A percentile compares a stretch with the other conserved stretches of the same genome.
Conservation (phyloP, 2,113 vertebrate species). For the Vulpes ferrilata region DNA sequence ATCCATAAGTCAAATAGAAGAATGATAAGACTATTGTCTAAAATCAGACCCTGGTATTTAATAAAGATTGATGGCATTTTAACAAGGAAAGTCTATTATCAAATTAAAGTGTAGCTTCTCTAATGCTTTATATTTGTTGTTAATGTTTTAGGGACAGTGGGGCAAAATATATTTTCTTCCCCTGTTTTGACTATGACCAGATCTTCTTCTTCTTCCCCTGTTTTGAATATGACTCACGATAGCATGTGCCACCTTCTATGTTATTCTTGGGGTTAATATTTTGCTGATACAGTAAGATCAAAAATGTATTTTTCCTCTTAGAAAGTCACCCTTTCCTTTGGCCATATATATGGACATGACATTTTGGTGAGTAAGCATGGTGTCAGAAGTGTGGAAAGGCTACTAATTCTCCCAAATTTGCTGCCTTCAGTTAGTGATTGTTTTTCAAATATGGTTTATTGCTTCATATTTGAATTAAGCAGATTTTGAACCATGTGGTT, state of each 20-base stretch:
- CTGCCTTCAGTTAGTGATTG: too few relatives aligned
- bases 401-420: neutral
- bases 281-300: neutral
- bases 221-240: neutral
- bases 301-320: neutral
- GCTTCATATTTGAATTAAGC: neutral
- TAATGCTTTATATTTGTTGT: neutral
- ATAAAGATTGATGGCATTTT: neutral
- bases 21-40: neutral
- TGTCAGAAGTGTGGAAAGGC: rapidly evolving
- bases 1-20: rapidly evolving
- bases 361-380: rapidly evolving
- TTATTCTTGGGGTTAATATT: neutral
- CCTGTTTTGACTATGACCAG: neutral
- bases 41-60: neutral
- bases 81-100: neutral
- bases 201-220: neutral
- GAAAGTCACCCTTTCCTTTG: neutral
- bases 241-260: neutral
- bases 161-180: neutral
- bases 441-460: neutral
- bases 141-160: neutral
- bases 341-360: rapidly evolving
- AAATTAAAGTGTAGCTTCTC: neutral
- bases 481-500: neutral